Percentiles rank a stretch among this genome's conserved stretches.
phyloP scores from a whole-genome alignment of 1,140 invertebrate species.

The Belonocnema kinseyi region DNA sequence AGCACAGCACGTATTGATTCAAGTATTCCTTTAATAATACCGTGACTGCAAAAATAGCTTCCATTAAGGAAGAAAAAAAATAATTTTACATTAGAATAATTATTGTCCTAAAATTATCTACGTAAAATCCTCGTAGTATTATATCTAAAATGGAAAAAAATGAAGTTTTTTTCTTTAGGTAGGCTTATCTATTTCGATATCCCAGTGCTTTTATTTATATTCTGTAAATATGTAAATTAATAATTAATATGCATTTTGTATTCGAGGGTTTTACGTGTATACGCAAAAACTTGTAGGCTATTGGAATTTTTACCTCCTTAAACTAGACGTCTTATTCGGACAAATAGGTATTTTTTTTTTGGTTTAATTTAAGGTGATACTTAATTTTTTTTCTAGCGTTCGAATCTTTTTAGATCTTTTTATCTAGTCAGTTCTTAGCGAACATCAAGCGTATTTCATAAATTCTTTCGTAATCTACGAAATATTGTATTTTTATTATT shows the following conservation, averaged over 20 bases:
- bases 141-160: too few relatives aligned
- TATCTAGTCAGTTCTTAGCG: constrained; percentile 29
- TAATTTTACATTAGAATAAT: too few relatives aligned
- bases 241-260: constrained; percentile 66
- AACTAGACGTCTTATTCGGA: constrained; percentile 51
- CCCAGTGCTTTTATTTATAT: constrained; percentile 69
- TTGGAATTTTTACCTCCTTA: constrained; percentile 32
- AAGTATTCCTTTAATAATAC: background rate
- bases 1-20: background rate
- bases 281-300: constrained; percentile 12
- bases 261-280: constrained; percentile 52
- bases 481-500: background rate
- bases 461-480: background rate
- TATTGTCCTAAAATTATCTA: background rate
- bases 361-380: background rate
- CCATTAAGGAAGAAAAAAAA: background rate
- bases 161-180: background rate
- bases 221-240: constrained; percentile 72
- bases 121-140: background rate
- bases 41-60: background rate
- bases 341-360: constrained; percentile 28
- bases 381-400: background rate
- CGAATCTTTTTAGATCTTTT: background rate
- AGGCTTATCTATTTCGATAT: background rate
- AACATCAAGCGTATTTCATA: constrained; percentile 4